Conservation (phyloP, 2,797 vertebrate genomes). For the Octomys mimax region DNA sequence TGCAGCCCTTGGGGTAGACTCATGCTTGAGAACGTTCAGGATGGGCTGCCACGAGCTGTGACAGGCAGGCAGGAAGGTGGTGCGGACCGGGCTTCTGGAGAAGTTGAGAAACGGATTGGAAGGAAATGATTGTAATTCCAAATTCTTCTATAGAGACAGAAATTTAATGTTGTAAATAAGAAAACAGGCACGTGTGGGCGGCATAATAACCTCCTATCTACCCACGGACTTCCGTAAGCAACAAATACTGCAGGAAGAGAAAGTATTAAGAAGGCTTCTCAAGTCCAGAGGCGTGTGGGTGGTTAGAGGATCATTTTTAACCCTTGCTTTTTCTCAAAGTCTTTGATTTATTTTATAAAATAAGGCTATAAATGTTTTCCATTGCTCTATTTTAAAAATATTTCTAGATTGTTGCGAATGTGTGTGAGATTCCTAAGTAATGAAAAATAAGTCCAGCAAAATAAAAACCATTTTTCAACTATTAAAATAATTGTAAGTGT, state of each 20-base stretch:
- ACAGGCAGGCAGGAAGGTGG: background rate
- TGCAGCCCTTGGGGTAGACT: background rate
- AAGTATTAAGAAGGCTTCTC: conserved; percentile 54
- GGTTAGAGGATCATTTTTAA: conserved; percentile 53
- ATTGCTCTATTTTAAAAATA: background rate
- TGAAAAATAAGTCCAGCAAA: background rate
- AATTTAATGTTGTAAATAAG: conserved; percentile 63
- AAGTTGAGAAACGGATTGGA: conserved; percentile 53
- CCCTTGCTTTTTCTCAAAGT: conserved; percentile 27
- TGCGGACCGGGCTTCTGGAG: background rate
- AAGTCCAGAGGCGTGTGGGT: conserved; percentile 56
- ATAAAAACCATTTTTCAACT: conserved; percentile 29
- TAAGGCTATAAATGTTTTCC: conserved; percentile 20
- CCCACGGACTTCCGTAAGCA: conserved; percentile 72
- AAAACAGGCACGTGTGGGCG: conserved; percentile 60
- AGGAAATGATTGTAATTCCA: conserved; percentile 51
- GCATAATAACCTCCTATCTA: conserved; percentile 76
- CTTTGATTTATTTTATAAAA: conserved; percentile 45
- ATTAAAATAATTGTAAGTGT: conserved; percentile 33
- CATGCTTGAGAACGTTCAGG: background rate
- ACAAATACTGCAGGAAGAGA: conserved; percentile 58
- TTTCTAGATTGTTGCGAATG: conserved; percentile 24
- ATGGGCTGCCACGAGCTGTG: conserved; percentile 1
- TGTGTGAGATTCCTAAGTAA: background rate
- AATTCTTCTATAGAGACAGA: conserved; percentile 60